Evolutionary conservation across 1,140 invertebrate species (phyloP), one percentile per base, ranked within the genome.

Genomic region (Bombus sibiricus): DNA sequence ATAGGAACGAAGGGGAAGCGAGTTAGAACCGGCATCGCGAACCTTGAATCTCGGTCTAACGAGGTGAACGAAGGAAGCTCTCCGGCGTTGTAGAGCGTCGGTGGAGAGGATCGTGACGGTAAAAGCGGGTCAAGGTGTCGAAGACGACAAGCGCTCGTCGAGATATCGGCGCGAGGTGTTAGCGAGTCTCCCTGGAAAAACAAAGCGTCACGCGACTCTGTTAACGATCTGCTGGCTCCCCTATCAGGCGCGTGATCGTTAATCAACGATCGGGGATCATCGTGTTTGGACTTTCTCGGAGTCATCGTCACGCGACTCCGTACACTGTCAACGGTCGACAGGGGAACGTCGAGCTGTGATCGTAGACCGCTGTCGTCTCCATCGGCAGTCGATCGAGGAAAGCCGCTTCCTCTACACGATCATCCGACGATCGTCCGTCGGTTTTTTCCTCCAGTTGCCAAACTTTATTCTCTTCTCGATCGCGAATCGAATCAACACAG

Each of bases 111-210:
- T 71, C 72, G 47, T 53, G 68, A 3, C 68, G 34, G 73, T 41
- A 76, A 85, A 88, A 91, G 66, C 81, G 88, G 91, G 89, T 92
- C 92, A 93, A 93, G 93, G 92, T 92, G 92, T 90, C 87, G 89
- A 93, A 92, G 86, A 90, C 92, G 92, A 91, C 90, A 74, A 85
- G 78, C 34, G 68, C 68, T 68, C 75, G 71, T 53, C 72, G 87
- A 92, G 89, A 85, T 84, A 88, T 92, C 89, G 87, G 86, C 91
- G 78, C 37, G 72, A 53, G 47, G 47, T 53, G 47, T 53, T 53
- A 8, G 47, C 47, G 18, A 53, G 18, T 32, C 41, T 25, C 25
- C 76, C 62, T 15, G 41, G 75, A 37, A 81, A 81, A 85, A 74
- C 71, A 75, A 68, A 73, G 18, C 12, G 47, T 81, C 84, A 77